phyloP scores from a whole-genome alignment of 1,140 invertebrate species.

The Achatina immaculata region DNA sequence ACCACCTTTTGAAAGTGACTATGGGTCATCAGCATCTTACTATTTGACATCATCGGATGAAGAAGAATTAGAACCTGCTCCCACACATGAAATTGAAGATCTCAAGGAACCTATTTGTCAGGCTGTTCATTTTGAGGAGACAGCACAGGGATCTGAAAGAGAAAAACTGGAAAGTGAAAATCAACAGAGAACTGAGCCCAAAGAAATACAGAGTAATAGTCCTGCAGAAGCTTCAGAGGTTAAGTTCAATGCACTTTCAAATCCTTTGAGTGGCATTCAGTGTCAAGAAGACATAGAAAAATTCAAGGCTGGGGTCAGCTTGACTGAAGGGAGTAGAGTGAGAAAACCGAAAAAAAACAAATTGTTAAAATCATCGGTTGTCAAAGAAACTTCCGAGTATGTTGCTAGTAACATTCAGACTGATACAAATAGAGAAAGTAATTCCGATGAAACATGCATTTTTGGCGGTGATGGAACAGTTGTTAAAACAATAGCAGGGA shows the following conservation, averaged over 20 bases:
- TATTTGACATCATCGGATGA: conserved; percentile 2
- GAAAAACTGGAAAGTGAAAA: neutral
- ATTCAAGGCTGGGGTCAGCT: neutral
- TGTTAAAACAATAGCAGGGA: neutral
- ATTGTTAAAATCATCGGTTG: neutral
- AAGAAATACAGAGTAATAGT: neutral
- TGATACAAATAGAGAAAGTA: neutral
- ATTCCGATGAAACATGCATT: neutral
- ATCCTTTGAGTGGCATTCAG: neutral
- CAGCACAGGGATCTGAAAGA: neutral
- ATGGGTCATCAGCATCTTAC: neutral
- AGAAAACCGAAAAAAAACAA: neutral
- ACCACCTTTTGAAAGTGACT: neutral
- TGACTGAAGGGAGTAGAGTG: neutral
- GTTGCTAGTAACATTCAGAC: neutral
- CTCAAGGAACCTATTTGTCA: neutral
- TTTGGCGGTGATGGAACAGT: neutral
- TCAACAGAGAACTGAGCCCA: neutral
- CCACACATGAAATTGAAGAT: neutral
- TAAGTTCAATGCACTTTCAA: neutral
- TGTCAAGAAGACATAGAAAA: neutral
- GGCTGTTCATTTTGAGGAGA: neutral
- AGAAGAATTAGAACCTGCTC: neutral
- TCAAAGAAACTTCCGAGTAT: neutral
- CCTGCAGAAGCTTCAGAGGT: neutral